These are phyloP conservation scores for Tholera decimalis DNA, from an alignment of 2,888 invertebrate species.

Conservation along the genomic window DNA sequence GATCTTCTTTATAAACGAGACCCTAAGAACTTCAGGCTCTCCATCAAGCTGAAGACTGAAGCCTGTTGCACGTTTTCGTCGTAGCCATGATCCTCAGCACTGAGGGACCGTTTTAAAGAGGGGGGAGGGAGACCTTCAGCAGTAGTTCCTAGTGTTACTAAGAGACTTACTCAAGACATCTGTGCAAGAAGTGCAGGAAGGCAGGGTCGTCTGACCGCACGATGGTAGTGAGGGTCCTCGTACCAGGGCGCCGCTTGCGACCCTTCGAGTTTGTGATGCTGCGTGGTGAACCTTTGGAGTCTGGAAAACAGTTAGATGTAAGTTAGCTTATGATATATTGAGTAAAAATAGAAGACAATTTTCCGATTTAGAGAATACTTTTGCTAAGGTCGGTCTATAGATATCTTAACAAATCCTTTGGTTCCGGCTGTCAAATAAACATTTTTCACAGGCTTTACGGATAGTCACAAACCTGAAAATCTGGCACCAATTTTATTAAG, in stretches of 20 bases:
- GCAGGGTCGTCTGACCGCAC: conserved; percentile 96
- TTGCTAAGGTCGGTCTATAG: no score
- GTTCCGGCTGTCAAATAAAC: no score
- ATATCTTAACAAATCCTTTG: no score
- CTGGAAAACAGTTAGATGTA: conserved; percentile 81
- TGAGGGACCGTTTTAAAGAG: no score
- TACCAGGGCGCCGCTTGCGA: conserved; percentile 96
- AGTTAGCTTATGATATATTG: background rate
- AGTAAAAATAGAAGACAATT: no score
- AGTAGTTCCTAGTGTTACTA: background rate
- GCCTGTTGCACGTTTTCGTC: no score
- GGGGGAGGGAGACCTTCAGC: background rate
- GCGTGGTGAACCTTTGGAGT: conserved; percentile 97
- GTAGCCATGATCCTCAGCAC: no score
- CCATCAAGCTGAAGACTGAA: no score
- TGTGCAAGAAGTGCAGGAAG: conserved; percentile 97
- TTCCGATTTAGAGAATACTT: no score
- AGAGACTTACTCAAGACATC: conserved; percentile 96
- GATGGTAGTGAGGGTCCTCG: conserved; percentile 95
- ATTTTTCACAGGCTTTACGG: no score
- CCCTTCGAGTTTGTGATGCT: conserved; percentile 98
- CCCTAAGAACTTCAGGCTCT: background rate
- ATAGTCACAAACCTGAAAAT: no score
- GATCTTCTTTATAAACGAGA: background rate
- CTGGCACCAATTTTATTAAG: no score